phyloP scores from a whole-genome alignment of 2,797 vertebrate genomes.

The Silurus lanzhouensis region DNA sequence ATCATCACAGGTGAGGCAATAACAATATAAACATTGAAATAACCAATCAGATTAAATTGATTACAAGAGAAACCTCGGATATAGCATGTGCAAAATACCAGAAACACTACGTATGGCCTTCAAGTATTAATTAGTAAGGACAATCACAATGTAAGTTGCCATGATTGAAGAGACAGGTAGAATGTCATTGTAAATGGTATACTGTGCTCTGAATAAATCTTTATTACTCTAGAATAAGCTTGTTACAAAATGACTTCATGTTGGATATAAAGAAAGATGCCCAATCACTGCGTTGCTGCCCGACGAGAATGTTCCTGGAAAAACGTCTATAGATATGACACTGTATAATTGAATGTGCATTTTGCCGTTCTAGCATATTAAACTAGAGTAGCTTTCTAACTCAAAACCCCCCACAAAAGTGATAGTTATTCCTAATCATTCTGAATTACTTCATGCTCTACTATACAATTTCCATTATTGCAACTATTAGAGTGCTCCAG shows the following conservation, averaged over 20 bases:
- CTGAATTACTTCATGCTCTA: background rate
- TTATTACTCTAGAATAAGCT: background rate
- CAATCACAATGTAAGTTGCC: conserved; percentile 20
- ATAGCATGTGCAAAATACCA: conserved; percentile 39
- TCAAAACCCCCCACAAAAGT: background rate
- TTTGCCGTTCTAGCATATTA: background rate
- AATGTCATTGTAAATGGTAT: background rate
- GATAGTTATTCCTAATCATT: background rate
- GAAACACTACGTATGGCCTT: conserved; percentile 31
- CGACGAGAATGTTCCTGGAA: too few species aligned
- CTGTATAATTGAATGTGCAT: too few species aligned
- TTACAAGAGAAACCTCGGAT: conserved; percentile 2
- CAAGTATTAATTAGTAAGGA: conserved; percentile 31
- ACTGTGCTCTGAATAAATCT: background rate
- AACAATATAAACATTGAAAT: conserved; percentile 14
- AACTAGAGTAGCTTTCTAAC: background rate
- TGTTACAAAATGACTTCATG: background rate
- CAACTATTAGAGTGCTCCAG: background rate
- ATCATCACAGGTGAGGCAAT: conserved; percentile 11
- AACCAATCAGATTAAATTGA: background rate
- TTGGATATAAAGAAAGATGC: background rate
- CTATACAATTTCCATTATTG: background rate
- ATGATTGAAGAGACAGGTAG: conserved; percentile 23
- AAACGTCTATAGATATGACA: too few species aligned
- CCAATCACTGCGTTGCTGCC: too few species aligned